These are phyloP conservation scores for Harpagus bidentatus DNA, from an alignment of 2,113 vertebrate species.

Conservation along the genomic window DNA sequence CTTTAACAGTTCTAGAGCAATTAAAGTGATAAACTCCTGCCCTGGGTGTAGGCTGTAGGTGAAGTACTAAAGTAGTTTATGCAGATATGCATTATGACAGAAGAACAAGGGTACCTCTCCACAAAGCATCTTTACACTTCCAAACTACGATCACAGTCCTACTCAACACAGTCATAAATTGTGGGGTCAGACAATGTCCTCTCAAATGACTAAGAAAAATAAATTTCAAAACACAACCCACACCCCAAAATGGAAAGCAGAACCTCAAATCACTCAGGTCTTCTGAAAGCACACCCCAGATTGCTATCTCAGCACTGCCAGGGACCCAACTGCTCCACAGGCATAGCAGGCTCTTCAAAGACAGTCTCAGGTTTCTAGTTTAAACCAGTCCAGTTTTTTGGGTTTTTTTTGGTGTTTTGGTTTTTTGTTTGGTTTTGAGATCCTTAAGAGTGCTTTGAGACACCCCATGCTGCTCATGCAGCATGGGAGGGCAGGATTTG, in stretches of 20 bases:
- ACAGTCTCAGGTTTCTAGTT: neutral
- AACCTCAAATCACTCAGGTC: neutral
- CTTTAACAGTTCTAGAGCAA: neutral
- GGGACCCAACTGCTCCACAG: neutral
- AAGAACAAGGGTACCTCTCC: neutral
- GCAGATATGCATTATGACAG: neutral
- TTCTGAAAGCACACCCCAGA: neutral
- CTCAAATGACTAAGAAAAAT: neutral
- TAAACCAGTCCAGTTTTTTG: neutral
- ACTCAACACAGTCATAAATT: neutral
- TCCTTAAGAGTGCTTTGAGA: neutral
- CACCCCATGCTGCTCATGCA: neutral
- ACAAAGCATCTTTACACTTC: neutral
- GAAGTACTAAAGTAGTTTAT: neutral
- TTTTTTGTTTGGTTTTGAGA: neutral
- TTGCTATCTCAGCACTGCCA: neutral
- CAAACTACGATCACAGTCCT: neutral
- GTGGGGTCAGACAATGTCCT: fast-evolving
- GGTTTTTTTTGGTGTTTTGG: fast-evolving
- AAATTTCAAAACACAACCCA: neutral
- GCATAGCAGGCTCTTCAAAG: neutral
- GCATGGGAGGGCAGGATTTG: neutral
- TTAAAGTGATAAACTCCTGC: neutral
- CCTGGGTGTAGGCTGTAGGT: neutral
- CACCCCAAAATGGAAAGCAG: neutral